A percentile compares a stretch with the other conserved stretches of the same genome.
These are phyloP conservation scores for Harlomillsia oculata DNA, from an alignment of 1,140 invertebrate species.

Conservation along the genomic window DNA sequence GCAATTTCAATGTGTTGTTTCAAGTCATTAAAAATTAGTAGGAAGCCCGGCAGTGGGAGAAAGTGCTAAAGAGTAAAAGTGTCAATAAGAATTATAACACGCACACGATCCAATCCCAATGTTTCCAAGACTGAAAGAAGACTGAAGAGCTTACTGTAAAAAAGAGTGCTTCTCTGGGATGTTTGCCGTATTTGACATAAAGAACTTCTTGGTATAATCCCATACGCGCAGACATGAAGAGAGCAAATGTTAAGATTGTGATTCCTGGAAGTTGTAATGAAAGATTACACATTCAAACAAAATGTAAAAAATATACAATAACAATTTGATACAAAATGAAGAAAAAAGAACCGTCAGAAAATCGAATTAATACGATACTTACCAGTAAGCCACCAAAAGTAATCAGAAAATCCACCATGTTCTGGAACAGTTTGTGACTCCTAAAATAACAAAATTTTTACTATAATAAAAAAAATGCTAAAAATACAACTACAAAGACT, in stretches of 20 bases:
- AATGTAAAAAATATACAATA: not conserved
- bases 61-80: constrained; percentile 55
- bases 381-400: constrained; percentile 71
- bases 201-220: constrained; percentile 93
- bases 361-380: constrained; percentile 12
- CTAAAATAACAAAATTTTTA: not conserved
- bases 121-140: no score
- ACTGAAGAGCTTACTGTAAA: constrained; percentile 57
- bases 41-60: constrained; percentile 76
- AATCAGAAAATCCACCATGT: constrained; percentile 43
- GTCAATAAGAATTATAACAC: constrained; percentile 22
- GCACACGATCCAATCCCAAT: no score
- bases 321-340: not conserved
- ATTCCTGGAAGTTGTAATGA: constrained; percentile 56
- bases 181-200: constrained; percentile 78
- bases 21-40: constrained; percentile 64
- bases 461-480: not conserved
- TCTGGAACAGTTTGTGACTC: not conserved
- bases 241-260: constrained; percentile 67
- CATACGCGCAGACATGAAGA: constrained; percentile 89
- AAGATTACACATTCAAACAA: not conserved
- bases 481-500: constrained; percentile 11
- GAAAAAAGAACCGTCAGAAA: not conserved
- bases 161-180: constrained; percentile 87
- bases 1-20: constrained; percentile 50